Percentiles rank a stretch among this genome's conserved stretches.
phyloP scores from a whole-genome alignment of 1,140 invertebrate genomes.

The Drosophila funebris region DNA sequence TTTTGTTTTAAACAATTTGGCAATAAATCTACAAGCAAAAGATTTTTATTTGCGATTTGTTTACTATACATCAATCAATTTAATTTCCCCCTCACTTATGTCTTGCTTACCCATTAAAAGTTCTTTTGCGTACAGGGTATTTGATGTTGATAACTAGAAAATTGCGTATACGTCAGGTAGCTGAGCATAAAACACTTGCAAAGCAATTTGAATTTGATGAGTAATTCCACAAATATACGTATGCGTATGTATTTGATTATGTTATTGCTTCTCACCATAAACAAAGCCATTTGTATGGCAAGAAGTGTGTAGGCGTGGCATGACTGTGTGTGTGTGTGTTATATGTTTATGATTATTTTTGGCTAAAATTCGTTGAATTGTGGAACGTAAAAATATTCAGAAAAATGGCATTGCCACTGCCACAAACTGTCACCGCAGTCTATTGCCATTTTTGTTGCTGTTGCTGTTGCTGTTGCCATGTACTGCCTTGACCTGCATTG shows the following conservation, averaged over 20 bases:
- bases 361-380: too few relatives aligned
- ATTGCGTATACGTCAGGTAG: conserved; percentile 62
- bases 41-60: too few relatives aligned
- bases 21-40: neutral
- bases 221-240: conserved; percentile 47
- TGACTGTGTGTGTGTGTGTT: conserved; percentile 28
- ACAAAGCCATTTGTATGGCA: conserved; percentile 33
- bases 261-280: conserved; percentile 56
- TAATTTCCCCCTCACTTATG: too few relatives aligned
- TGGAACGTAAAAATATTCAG: conserved; percentile 5
- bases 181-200: conserved; percentile 67
- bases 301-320: conserved; percentile 49
- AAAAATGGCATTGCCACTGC: conserved; percentile 3
- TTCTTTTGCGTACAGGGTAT: neutral
- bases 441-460: neutral
- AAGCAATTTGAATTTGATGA: conserved; percentile 66
- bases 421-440: neutral
- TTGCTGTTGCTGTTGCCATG: neutral
- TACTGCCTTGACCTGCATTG: conserved; percentile 60
- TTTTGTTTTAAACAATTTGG: neutral
- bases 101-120: too few relatives aligned
- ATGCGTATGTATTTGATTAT: conserved; percentile 36
- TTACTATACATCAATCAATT: too few relatives aligned
- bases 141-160: conserved; percentile 15
- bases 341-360: conserved; percentile 23